Percentiles rank a stretch among this genome's conserved stretches.
Conservation (phyloP, 2,888 invertebrate species). For the Torymus tubicola region DNA sequence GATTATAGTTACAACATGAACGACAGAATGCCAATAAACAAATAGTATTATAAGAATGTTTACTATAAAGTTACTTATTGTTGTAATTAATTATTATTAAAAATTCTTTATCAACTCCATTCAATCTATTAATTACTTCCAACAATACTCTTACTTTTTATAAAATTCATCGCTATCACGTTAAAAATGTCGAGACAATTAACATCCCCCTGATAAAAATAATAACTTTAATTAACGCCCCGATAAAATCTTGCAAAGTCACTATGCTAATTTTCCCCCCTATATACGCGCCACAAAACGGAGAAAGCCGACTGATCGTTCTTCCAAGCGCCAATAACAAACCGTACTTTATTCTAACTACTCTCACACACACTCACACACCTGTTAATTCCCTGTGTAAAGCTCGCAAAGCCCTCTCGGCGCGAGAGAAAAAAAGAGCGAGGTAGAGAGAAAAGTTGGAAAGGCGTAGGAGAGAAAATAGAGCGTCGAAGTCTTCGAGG, state of each 20-base stretch:
- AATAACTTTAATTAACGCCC: conserved; percentile 35
- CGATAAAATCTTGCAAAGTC: conserved; percentile 40
- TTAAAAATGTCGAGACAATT: conserved; percentile 21
- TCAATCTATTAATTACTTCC: conserved; percentile 17
- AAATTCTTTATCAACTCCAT: too few species aligned
- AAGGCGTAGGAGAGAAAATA: too few species aligned
- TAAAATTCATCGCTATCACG: conserved; percentile 9
- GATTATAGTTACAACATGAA: background rate
- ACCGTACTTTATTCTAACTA: too few species aligned
- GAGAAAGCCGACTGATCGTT: too few species aligned
- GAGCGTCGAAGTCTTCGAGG: background rate
- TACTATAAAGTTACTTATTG: background rate
- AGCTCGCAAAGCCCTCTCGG: too few species aligned
- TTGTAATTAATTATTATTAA: background rate
- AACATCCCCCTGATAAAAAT: background rate
- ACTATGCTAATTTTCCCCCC: background rate
- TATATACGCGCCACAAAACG: background rate
- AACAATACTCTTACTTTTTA: background rate
- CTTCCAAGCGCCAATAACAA: too few species aligned
- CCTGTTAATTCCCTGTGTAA: too few species aligned
- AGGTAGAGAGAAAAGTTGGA: too few species aligned
- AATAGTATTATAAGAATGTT: background rate
- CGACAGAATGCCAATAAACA: background rate
- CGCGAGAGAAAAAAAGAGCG: too few species aligned
- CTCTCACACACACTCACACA: too few species aligned